Conservation (phyloP, 2,113 vertebrate genomes). For the Tylochromis polylepis region DNA sequence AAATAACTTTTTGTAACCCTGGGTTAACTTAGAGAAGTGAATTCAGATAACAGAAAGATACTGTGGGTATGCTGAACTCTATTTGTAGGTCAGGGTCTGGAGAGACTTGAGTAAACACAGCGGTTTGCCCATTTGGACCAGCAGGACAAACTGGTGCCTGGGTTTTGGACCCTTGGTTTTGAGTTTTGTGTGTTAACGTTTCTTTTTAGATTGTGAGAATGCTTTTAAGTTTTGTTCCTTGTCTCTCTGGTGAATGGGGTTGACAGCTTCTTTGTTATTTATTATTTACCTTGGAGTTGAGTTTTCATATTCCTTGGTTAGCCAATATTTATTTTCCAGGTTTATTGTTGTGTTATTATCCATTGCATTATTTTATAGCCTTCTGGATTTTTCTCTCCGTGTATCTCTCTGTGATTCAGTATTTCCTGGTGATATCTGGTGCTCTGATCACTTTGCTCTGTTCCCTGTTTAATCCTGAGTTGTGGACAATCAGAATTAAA, state of each 20-base stretch:
- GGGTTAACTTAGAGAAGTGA: background rate
- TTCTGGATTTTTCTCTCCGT: background rate
- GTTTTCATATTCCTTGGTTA: background rate
- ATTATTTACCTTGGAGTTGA: background rate
- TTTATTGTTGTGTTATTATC: background rate
- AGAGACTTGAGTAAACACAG: background rate
- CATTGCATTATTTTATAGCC: background rate
- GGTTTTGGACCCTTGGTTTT: background rate
- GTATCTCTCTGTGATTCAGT: background rate
- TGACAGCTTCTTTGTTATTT: background rate
- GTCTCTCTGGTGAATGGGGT: background rate
- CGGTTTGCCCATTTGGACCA: background rate
- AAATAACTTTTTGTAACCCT: background rate
- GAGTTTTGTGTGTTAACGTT: background rate
- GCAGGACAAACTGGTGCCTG: background rate
- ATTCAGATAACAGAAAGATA: rapidly evolving
- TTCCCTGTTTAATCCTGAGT: background rate
- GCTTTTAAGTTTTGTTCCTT: background rate
- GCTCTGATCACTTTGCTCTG: background rate
- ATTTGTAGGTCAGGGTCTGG: background rate
- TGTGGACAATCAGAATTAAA: background rate
- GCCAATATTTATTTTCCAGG: background rate
- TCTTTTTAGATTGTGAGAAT: background rate
- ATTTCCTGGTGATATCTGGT: background rate
- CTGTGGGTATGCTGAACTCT: background rate